Percentiles rank a stretch among this genome's conserved stretches.
phyloP scores from a whole-genome alignment of 1,140 invertebrate species.

The Neocloeon triangulifer region DNA sequence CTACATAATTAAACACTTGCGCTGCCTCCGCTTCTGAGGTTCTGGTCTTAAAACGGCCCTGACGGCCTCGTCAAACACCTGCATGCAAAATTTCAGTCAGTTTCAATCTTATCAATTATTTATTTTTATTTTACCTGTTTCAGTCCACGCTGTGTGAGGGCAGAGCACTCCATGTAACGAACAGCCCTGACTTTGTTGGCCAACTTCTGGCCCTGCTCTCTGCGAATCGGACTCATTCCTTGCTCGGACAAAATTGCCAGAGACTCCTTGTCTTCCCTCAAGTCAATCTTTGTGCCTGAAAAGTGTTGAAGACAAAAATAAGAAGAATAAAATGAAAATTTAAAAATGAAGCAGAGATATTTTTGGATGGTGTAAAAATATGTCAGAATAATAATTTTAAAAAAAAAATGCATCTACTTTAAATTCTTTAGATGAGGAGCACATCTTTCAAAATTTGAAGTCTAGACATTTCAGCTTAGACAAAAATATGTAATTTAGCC shows the following conservation, averaged over 20 bases:
- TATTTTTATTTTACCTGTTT: conserved; percentile 81
- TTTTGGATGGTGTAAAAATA: too few species aligned
- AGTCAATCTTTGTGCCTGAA: conserved; percentile 81
- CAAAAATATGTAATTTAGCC: too few species aligned
- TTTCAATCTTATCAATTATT: neutral
- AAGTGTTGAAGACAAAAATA: too few species aligned
- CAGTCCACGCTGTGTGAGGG: conserved; percentile 88
- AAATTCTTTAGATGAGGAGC: too few species aligned
- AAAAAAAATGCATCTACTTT: too few species aligned
- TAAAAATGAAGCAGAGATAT: too few species aligned
- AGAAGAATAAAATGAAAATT: too few species aligned
- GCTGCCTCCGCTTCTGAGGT: conserved; percentile 73
- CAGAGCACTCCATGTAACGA: conserved; percentile 97
- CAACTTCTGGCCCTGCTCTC: conserved; percentile 87
- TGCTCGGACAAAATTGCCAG: conserved; percentile 75
- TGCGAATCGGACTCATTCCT: conserved; percentile 78
- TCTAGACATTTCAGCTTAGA: too few species aligned
- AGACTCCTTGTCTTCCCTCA: conserved; percentile 84
- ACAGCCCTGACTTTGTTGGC: conserved; percentile 92
- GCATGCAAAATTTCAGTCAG: conserved; percentile 6
- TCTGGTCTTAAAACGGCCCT: conserved; percentile 82
- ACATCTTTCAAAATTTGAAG: too few species aligned
- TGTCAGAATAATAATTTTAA: too few species aligned
- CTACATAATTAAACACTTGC: conserved; percentile 76
- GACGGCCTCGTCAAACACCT: conserved; percentile 95